Evolutionary conservation across 2,113 vertebrate genomes (phyloP), one percentile per base, ranked within the genome.

Genomic region (Empidonax alnorum): DNA sequence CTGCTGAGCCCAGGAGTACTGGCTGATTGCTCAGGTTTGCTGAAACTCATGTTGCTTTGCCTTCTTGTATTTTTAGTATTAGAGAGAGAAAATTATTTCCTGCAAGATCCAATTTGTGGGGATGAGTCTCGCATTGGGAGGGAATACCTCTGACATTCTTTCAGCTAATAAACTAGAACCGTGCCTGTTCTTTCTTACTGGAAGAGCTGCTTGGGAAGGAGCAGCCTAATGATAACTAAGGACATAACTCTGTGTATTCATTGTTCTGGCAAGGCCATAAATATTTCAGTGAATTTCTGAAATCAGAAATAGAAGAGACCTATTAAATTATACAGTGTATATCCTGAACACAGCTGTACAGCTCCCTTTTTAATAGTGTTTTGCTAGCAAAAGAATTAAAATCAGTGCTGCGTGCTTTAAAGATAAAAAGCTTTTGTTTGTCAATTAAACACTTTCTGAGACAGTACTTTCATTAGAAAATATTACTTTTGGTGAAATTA

Each of bases 201-300:
- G 14, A 80, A 66, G 20, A 68, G 50, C 75, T 87, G 74, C 65
- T 58, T 49, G 47, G 25, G 35, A 78, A 85, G 52, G 33, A 93
- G 87, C 89, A 94, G 35, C 47, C 46, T 59, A 42, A 84, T 67
- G 50, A 67, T 35, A 75, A 31, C 56, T 75, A 2, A 86, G 74
- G 65, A 66, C 65, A 58, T 44, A 84, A 78, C 13, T 79, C 73
- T 35, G 50, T 94, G 68, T 84, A 14, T 82, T 84, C 77, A 16
- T 91, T 75, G 30, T 84, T 63, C 77, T 94, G 81, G 77, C 84
- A 94, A 94, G 69, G 84, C 81, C 77, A 72, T 89, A 75, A 95
- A 93, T 95, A 82, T 61, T 94, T 71, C 84, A 91, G 74, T n/a
- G 74, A 55, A 81, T 94, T 91, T 55, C 69, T 82, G 87, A 91